Conservation (phyloP, 2,113 vertebrate species). For the Charina bottae region DNA sequence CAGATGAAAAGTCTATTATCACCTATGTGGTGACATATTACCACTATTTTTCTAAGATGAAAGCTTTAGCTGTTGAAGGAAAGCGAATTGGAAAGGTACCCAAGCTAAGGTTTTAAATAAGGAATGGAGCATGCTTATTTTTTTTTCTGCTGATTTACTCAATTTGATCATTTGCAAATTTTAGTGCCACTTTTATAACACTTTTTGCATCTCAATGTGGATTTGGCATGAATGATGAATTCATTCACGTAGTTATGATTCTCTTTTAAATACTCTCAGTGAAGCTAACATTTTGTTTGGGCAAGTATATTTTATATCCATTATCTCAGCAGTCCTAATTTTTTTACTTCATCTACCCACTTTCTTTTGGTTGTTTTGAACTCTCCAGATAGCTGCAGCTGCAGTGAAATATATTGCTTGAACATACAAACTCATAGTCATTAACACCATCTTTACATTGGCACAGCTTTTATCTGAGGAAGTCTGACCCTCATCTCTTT, state of each 20-base stretch:
- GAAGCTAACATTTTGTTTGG: constrained; percentile 28
- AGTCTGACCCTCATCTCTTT: not conserved
- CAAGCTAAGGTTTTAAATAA: not conserved
- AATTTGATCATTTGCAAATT: not conserved
- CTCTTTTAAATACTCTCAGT: constrained; percentile 7
- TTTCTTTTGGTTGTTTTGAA: not conserved
- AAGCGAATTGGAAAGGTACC: constrained; percentile 96
- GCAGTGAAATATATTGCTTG: not conserved
- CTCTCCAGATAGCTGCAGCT: not conserved
- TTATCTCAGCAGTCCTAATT: not conserved
- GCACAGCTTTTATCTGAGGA: constrained; percentile 4
- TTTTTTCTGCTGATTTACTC: constrained; percentile 1
- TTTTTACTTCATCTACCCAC: constrained; percentile 13
- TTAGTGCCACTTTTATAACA: not conserved
- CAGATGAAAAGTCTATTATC: constrained; percentile 97
- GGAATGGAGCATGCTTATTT: not conserved
- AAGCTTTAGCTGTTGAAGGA: constrained; percentile 95
- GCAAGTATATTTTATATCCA: constrained; percentile 40
- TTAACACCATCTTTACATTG: not conserved
- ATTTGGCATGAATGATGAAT: constrained; percentile 25
- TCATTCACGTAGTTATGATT: constrained; percentile 17
- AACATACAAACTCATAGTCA: not conserved
- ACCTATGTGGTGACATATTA: constrained; percentile 98
- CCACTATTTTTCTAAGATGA: constrained; percentile 99
- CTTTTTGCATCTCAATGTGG: not conserved